Base-by-base conservation (phyloP, 2,113 vertebrate genomes). In the Leptosomus discolor region DNA sequence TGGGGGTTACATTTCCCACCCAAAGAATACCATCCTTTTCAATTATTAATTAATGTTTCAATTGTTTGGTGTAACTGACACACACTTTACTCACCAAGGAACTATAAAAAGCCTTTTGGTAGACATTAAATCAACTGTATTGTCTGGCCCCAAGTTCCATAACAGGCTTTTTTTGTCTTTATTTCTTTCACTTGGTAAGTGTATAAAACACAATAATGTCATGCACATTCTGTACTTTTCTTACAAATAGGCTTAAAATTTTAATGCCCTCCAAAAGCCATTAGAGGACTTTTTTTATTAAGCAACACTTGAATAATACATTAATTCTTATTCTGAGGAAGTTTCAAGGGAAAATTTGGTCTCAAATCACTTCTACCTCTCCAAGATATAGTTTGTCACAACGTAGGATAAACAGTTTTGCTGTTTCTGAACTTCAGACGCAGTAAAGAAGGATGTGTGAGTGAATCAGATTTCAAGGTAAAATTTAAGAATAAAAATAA, bases 1-100 rank as follows among this genome's bases (percentile, higher is more conserved):
- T 34, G n/a, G 19, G 73, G 48, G 22, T 73, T 93, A 91, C 26
- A 82, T 88, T 95, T 89, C 36, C 46, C 65, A 91, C 39, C 12
- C 53, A 90, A 82, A 48, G 7, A 80, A 91, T 67, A 85, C 5
- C 15, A 65, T 34, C 9, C 9, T 63, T 96, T 89, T 95, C 24
- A 97, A 93, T 77, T 93, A 81, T 57, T 76, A 77, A 90, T 86
- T 88, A 90, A 94, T 88, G 50, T 87, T 95, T 67, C 54, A 92
- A 39, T 78, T 88, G 32, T 81, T 92, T 91, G 30, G 5, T 84
- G 58, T 83, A 94, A 89, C 48, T 87, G 92, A 89, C 57, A 60
- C 21, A 85, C 61, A 61, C 1, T 85, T 95, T 78, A 85, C 30
- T 26, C 65, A 76, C 71, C n/a, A 97, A 93, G n/a, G 88, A 88